Base-by-base conservation (phyloP, 2,113 vertebrate genomes). In the Burhinus oedicnemus region DNA sequence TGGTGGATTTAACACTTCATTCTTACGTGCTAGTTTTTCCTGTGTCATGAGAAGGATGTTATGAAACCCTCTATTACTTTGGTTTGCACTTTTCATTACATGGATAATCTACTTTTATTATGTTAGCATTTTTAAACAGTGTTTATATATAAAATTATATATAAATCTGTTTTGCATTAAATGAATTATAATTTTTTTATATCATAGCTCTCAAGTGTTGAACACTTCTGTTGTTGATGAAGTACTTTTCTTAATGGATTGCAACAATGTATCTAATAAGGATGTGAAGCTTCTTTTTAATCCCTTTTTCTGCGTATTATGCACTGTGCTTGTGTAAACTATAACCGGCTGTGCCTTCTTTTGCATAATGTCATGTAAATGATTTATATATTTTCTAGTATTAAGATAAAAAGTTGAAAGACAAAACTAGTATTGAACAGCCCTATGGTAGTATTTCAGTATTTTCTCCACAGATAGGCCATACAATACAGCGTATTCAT, bases 341-440 rank as follows among this genome's bases (percentile, higher is more conserved):
- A 98, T 98, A 98, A 99, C 99, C 99, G 98, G 99, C 99, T 99
- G 99, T 99, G 99, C 99, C 99, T 99, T 99, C 96, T 97, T 98
- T 98, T 98, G 97, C 98, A 98, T 98, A 98, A 98, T 96, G 96
- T 98, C 97, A 97, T 98, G 98, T 99, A 99, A 98, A 99, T 99
- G 98, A 98, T 98, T 98, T 98, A 98, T 99, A 98, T 98, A 98
- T 99, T 98, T 98, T 98, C 98, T 97, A 98, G 98, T 98, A 98
- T 98, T 98, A 98, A 98, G 97, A 97, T 65, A 93, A 98, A 96
- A 97, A 97, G 98, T 98, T 96, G 98, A 98, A 98, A 98, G 98
- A 98, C 89, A 95, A 95, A 98, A 92, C 93, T 98, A 98, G 98
- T 97, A 98, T 96, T 98, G 98, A 98, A 98, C 97, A 97, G 94